phyloP scores from a whole-genome alignment of 1,140 invertebrate genomes.

The Oryctes rhinoceros region DNA sequence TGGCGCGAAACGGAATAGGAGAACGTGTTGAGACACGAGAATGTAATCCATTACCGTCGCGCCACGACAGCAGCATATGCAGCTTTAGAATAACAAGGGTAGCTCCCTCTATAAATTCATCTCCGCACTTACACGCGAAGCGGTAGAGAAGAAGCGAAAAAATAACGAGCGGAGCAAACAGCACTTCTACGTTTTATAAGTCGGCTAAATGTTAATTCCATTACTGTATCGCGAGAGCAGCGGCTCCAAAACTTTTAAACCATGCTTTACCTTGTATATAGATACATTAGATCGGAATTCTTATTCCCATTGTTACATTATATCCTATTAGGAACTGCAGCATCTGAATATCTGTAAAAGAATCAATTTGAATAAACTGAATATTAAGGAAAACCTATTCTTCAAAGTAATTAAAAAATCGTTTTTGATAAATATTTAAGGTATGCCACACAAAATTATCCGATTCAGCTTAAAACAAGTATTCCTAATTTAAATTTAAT shows the following conservation, averaged over 20 bases:
- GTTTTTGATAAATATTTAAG: too few species aligned
- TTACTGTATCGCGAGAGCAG: slow-evolving; percentile 47
- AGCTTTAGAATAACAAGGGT: slow-evolving; percentile 52
- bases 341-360: too few species aligned
- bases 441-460: too few species aligned
- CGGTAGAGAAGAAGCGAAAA: slow-evolving; percentile 44
- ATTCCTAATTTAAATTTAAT: too few species aligned
- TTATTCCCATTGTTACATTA: too few species aligned
- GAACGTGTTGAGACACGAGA: slow-evolving; percentile 22
- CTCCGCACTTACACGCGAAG: slow-evolving; percentile 45
- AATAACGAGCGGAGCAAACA: slow-evolving; percentile 52
- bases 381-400: too few species aligned
- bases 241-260: slow-evolving; percentile 26
- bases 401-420: too few species aligned
- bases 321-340: too few species aligned
- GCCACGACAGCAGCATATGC: slow-evolving; percentile 46
- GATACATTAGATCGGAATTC: too few species aligned
- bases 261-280: not conserved
- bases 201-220: slow-evolving; percentile 54
- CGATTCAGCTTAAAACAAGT: too few species aligned
- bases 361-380: too few species aligned
- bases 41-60: slow-evolving; percentile 30
- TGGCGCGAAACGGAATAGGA: not conserved
- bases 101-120: slow-evolving; percentile 45
- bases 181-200: slow-evolving; percentile 52